These are phyloP conservation scores for Ceriagrion tenellum DNA, from an alignment of 2,888 invertebrate species.

Conservation along the genomic window DNA sequence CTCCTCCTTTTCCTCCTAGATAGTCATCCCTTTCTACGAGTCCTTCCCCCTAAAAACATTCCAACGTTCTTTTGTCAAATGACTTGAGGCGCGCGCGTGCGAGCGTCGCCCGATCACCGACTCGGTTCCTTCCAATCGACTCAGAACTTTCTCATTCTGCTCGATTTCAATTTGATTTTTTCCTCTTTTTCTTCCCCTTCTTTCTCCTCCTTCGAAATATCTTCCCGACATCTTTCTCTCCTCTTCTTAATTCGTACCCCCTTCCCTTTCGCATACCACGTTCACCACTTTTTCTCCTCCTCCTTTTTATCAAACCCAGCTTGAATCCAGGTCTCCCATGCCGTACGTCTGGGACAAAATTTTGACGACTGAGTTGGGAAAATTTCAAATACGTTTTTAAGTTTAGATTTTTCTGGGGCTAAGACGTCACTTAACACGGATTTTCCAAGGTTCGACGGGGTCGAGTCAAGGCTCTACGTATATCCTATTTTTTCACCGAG, in stretches of 20 bases:
- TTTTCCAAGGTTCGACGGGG: too few relatives aligned
- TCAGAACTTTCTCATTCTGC: constrained; percentile 24
- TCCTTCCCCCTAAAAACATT: background rate
- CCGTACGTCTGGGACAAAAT: too few relatives aligned
- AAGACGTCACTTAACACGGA: too few relatives aligned
- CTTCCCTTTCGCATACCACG: background rate
- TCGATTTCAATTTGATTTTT: background rate
- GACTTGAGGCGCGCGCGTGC: background rate
- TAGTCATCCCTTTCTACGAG: background rate
- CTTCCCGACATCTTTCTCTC: too few relatives aligned
- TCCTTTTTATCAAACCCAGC: background rate
- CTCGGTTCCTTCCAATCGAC: background rate
- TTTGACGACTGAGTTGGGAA: too few relatives aligned
- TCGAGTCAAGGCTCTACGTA: too few relatives aligned
- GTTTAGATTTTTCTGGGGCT: too few relatives aligned
- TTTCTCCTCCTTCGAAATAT: background rate
- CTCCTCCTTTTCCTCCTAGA: background rate
- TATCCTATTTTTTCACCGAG: too few relatives aligned
- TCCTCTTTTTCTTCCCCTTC: background rate
- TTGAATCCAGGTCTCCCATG: background rate
- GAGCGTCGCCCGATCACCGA: background rate
- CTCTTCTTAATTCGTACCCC: too few relatives aligned
- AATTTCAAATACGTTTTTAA: too few relatives aligned
- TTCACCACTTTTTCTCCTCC: background rate
- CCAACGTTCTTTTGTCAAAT: background rate